Evolutionary conservation across 2,113 vertebrate genomes (phyloP).

Genomic region (Clinocottus analis): DNA sequence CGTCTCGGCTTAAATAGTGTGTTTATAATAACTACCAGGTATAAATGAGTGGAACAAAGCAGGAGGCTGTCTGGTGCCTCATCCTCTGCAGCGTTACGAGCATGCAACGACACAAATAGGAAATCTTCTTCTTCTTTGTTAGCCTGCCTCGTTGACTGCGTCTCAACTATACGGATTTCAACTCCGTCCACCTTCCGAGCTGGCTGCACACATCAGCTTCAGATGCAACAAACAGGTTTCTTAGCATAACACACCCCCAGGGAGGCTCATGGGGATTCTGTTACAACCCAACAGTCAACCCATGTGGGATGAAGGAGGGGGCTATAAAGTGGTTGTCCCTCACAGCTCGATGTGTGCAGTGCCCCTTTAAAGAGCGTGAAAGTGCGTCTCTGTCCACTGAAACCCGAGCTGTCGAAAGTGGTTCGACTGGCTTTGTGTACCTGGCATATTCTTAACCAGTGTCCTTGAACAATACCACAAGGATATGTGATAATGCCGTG

Average conservation of each 20-base stretch:
- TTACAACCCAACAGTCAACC: neutral
- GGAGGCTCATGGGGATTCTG: slow-evolving; percentile 12
- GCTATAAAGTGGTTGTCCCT: neutral
- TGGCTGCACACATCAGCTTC: neutral
- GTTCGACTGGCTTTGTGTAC: neutral
- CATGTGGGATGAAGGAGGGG: neutral
- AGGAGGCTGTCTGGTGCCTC: too few relatives aligned
- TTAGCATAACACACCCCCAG: neutral
- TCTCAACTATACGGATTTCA: neutral
- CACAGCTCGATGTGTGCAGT: neutral
- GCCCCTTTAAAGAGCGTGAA: neutral
- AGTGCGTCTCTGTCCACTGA: neutral
- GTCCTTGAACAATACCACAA: neutral
- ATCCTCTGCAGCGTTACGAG: too few relatives aligned
- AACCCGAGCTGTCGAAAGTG: neutral
- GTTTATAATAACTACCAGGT: neutral
- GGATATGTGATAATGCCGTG: neutral
- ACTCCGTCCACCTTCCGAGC: neutral
- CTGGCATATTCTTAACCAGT: neutral
- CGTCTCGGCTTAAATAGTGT: too few relatives aligned
- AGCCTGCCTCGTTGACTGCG: neutral
- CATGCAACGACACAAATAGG: neutral
- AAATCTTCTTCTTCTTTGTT: slow-evolving; percentile 3
- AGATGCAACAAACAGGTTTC: neutral
- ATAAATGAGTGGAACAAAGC: neutral